Evolutionary conservation across 2,888 invertebrate genomes (phyloP).

Genomic region (Iselma pallidipennis): DNA sequence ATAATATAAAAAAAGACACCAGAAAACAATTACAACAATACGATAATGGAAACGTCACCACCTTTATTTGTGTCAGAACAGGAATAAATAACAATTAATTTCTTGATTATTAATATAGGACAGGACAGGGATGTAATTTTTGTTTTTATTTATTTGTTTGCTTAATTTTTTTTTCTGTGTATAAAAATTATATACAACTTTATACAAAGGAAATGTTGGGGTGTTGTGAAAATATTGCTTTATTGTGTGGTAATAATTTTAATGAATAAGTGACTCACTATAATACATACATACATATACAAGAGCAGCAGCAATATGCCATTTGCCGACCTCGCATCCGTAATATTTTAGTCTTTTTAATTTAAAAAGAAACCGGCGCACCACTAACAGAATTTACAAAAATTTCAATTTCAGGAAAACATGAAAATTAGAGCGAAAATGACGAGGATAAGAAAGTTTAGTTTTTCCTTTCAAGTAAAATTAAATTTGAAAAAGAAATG

Average conservation of each 20-base stretch:
- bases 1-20: neutral
- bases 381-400: too few relatives aligned
- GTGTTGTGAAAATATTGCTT: slow-evolving; percentile 5
- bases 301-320: neutral
- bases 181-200: neutral
- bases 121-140: too few relatives aligned
- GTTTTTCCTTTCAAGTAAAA: too few relatives aligned
- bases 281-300: neutral
- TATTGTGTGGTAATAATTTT: slow-evolving; percentile 8
- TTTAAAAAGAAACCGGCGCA: too few relatives aligned
- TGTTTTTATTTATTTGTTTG: too few relatives aligned
- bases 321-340: neutral
- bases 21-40: neutral
- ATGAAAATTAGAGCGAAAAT: too few relatives aligned
- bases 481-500: too few relatives aligned
- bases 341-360: neutral
- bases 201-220: slow-evolving; percentile 4
- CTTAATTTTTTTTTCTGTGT: too few relatives aligned
- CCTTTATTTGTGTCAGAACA: neutral
- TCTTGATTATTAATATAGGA: neutral
- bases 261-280: slow-evolving; percentile 5
- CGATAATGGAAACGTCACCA: too few relatives aligned
- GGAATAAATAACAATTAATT: neutral
- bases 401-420: too few relatives aligned
- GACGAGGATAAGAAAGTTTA: too few relatives aligned